Evolutionary conservation across 2,797 vertebrate genomes (phyloP).

Genomic region (Sorex maritimensis): DNA sequence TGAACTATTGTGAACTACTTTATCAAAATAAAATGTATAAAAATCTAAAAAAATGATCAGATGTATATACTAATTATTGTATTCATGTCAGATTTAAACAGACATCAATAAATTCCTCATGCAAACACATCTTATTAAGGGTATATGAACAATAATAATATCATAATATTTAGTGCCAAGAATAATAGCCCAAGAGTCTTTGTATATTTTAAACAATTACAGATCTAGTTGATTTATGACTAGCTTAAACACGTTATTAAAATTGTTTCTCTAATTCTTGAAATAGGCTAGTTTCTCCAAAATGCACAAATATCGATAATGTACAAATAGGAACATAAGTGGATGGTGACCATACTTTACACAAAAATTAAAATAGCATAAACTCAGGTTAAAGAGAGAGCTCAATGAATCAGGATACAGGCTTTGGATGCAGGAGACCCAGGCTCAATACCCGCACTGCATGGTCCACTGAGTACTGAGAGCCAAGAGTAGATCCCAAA

Average conservation of each 20-base stretch:
- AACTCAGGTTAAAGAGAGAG: too few relatives aligned
- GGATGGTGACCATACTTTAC: conserved; percentile 24
- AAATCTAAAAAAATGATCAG: too few relatives aligned
- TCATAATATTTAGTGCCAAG: neutral
- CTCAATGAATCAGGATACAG: too few relatives aligned
- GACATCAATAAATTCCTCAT: conserved; percentile 69
- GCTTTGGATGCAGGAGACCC: too few relatives aligned
- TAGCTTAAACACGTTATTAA: conserved; percentile 78
- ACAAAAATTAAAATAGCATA: conserved; percentile 51
- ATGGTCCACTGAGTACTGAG: too few relatives aligned
- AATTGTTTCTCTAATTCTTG: conserved; percentile 77
- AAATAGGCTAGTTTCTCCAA: conserved; percentile 69
- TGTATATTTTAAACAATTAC: conserved; percentile 37
- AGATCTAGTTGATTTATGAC: conserved; percentile 54
- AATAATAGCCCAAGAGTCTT: conserved; percentile 67
- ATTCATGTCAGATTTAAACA: conserved; percentile 27
- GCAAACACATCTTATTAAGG: conserved; percentile 42
- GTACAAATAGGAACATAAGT: conserved; percentile 63
- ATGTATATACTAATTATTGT: conserved; percentile 9
- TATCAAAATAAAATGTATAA: too few relatives aligned
- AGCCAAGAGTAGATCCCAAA: too few relatives aligned
- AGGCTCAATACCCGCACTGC: too few relatives aligned
- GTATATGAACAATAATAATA: conserved; percentile 70
- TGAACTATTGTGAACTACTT: too few relatives aligned
- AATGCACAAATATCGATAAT: conserved; percentile 49